Percentiles rank a stretch among this genome's conserved stretches.
Conservation (phyloP, 2,888 invertebrate species). For the Scaptomyza reducta region DNA sequence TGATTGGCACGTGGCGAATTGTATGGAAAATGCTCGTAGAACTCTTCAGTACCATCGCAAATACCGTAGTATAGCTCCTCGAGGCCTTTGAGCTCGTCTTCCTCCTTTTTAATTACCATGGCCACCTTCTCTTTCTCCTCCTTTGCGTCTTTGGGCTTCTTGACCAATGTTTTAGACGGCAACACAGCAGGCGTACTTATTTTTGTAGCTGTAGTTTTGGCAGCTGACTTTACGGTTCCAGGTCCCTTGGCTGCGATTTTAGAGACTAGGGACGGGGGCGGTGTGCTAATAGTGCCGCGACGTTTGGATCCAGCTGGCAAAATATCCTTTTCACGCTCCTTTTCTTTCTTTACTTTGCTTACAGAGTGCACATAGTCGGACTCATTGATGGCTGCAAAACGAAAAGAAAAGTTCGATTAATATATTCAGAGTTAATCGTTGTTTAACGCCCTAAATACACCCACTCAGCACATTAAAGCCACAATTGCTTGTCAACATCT, state of each 20-base stretch:
- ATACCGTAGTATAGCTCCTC: constrained; percentile 83
- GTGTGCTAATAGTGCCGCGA: constrained; percentile 50
- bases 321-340: constrained; percentile 54
- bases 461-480: not conserved
- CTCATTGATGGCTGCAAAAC: constrained; percentile 81
- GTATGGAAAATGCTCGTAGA: constrained; percentile 79
- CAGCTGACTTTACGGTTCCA: constrained; percentile 15
- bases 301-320: constrained; percentile 58
- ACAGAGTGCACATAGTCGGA: constrained; percentile 73
- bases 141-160: constrained; percentile 60
- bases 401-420: constrained; percentile 9
- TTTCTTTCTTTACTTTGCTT: constrained; percentile 81
- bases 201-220: constrained; percentile 37
- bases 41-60: constrained; percentile 73
- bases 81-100: constrained; percentile 80
- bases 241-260: constrained; percentile 40
- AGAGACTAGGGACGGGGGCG: constrained; percentile 27
- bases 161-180: constrained; percentile 30
- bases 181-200: constrained; percentile 20
- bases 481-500: constrained; percentile 7
- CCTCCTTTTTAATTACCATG: constrained; percentile 70
- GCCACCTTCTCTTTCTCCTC: constrained; percentile 64
- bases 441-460: not conserved
- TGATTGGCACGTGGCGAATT: constrained; percentile 53
- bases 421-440: not conserved